These are phyloP conservation scores for Microplitis manilae DNA, from an alignment of 2,888 invertebrate genomes.

Conservation along the genomic window DNA sequence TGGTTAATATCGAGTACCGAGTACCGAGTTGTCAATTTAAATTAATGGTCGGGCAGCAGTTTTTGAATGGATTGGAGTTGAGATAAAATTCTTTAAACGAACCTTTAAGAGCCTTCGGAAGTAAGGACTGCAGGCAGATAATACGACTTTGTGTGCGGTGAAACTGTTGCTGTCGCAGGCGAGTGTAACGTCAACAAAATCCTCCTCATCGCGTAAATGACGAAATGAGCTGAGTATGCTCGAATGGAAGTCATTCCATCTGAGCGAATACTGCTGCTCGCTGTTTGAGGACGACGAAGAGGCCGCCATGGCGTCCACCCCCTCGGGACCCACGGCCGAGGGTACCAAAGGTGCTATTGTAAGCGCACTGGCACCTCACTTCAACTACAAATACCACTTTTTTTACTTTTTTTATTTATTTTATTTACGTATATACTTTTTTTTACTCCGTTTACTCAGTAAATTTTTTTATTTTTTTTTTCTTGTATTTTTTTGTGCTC, in stretches of 20 bases:
- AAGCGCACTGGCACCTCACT: constrained; percentile 61
- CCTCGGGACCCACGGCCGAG: constrained; percentile 72
- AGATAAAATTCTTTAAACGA: constrained; percentile 43
- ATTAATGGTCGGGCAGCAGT: neutral
- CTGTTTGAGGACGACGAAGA: constrained; percentile 70
- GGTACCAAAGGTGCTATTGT: constrained; percentile 72
- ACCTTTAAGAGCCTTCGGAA: constrained; percentile 88
- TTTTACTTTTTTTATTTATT: constrained; percentile 19
- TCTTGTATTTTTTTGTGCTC: neutral
- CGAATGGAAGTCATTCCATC: constrained; percentile 96
- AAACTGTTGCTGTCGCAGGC: constrained; percentile 93
- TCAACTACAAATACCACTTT: constrained; percentile 44
- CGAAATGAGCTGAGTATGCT: constrained; percentile 92
- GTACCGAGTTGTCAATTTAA: neutral
- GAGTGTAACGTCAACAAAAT: constrained; percentile 93
- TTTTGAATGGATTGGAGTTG: neutral
- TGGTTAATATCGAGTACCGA: neutral
- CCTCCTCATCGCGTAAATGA: constrained; percentile 90
- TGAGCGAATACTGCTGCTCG: constrained; percentile 92
- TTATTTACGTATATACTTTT: constrained; percentile 24
- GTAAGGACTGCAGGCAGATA: constrained; percentile 95
- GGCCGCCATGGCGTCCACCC: constrained; percentile 71
- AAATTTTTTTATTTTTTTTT: constrained; percentile 7
- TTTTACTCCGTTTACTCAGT: constrained; percentile 17
- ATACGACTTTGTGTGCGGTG: constrained; percentile 91